phyloP scores from a whole-genome alignment of 1,140 invertebrate genomes.

The Lycorma delicatula region DNA sequence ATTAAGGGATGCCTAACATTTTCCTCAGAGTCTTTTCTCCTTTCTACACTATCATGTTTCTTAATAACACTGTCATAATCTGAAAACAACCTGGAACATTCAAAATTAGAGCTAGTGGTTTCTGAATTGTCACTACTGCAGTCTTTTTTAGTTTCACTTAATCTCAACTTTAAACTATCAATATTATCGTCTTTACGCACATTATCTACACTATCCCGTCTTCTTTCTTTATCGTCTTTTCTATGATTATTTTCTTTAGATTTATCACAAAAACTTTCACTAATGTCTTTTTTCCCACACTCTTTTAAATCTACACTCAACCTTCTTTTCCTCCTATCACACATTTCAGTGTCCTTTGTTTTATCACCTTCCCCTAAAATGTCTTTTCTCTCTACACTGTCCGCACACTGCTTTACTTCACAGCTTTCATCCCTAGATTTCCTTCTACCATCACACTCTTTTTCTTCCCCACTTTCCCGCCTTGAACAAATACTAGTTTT shows the following conservation, averaged over 20 bases:
- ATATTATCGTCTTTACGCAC: slow-evolving; percentile 17
- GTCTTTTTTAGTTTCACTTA: slow-evolving; percentile 15
- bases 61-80: slow-evolving; percentile 10
- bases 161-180: slow-evolving; percentile 8
- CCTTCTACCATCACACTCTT: slow-evolving; percentile 15
- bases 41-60: slow-evolving; percentile 13
- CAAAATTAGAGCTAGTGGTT: slow-evolving; percentile 1
- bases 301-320: slow-evolving; percentile 21
- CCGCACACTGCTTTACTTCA: slow-evolving; percentile 13
- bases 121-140: slow-evolving; percentile 16
- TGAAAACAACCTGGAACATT: slow-evolving; percentile 7
- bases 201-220: slow-evolving; percentile 22
- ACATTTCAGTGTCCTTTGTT: slow-evolving; percentile 23
- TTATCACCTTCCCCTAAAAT: slow-evolving; percentile 25
- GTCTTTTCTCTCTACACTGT: slow-evolving; percentile 22
- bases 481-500: slow-evolving; percentile 21
- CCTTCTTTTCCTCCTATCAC: slow-evolving; percentile 27
- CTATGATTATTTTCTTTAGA: slow-evolving; percentile 21
- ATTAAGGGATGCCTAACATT: slow-evolving; percentile 18
- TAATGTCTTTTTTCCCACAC: slow-evolving; percentile 13
- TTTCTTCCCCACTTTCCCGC: slow-evolving; percentile 22
- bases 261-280: slow-evolving; percentile 23
- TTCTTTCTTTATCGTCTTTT: slow-evolving; percentile 22
- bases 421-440: slow-evolving; percentile 24
- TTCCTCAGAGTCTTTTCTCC: slow-evolving; percentile 20